These are phyloP conservation scores for Ischnus inquisitorius DNA, from an alignment of 2,888 invertebrate genomes.

Conservation along the genomic window DNA sequence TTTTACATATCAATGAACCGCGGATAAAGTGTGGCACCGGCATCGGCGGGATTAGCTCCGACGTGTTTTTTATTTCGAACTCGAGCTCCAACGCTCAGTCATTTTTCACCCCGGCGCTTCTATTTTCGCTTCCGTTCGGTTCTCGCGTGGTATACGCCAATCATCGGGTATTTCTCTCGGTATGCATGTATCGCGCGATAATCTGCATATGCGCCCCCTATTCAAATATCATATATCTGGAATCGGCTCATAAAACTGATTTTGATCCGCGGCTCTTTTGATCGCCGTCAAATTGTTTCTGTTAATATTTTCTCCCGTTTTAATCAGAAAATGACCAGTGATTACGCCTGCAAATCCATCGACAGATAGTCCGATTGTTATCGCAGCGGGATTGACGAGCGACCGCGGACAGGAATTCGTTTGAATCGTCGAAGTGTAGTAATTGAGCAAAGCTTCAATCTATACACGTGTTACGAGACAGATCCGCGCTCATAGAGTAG, in stretches of 20 bases:
- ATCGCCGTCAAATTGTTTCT: background rate
- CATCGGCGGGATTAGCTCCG: conserved; percentile 9
- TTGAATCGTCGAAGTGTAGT: conserved; percentile 48
- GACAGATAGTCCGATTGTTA: background rate
- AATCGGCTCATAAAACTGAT: background rate
- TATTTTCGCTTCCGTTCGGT: conserved; percentile 15
- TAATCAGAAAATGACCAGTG: background rate
- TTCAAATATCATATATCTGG: background rate
- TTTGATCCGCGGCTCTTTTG: background rate
- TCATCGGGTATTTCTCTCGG: background rate
- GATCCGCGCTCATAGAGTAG: background rate
- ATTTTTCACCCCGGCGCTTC: conserved; percentile 19
- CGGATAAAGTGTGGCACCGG: conserved; percentile 27
- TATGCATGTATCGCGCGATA: background rate
- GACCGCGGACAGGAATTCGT: background rate
- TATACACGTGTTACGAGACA: conserved; percentile 2
- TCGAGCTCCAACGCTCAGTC: conserved; percentile 1
- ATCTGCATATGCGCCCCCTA: conserved; percentile 7
- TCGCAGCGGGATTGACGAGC: background rate
- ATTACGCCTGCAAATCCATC: background rate
- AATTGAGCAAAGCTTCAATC: conserved; percentile 21
- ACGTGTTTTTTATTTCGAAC: conserved; percentile 9
- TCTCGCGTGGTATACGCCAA: conserved; percentile 1
- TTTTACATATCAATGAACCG: conserved; percentile 51
- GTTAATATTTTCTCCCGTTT: background rate